phyloP scores from a whole-genome alignment of 2,888 invertebrate species.

The Cenopis cana region DNA sequence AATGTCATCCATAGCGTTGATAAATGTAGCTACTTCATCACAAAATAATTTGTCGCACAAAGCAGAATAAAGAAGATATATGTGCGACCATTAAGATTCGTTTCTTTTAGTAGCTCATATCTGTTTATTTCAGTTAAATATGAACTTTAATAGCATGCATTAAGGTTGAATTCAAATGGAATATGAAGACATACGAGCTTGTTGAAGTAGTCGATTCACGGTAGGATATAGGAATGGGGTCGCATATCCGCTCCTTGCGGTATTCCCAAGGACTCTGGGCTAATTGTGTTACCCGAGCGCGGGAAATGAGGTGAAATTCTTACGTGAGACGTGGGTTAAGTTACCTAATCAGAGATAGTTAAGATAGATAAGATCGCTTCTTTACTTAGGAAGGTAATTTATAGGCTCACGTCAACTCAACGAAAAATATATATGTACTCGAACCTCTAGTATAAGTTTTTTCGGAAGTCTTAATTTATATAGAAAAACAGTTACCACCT shows the following conservation, averaged over 20 bases:
- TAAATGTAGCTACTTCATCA: conserved; percentile 17
- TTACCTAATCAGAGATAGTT: neutral
- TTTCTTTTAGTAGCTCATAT: neutral
- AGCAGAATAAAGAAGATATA: conserved; percentile 22
- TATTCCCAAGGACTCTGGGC: conserved; percentile 10
- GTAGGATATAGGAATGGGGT: conserved; percentile 18
- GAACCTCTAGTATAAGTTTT: no score
- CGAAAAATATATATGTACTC: no score
- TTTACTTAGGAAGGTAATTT: no score
- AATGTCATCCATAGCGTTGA: neutral
- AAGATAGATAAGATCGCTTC: no score
- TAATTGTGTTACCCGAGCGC: conserved; percentile 16
- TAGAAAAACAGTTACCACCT: no score
- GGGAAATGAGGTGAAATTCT: neutral
- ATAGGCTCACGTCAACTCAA: no score
- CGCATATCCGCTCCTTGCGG: conserved; percentile 16
- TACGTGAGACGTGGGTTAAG: neutral
- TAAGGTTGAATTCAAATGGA: no score
- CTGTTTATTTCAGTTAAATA: neutral
- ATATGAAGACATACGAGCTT: neutral
- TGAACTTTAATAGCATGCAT: neutral
- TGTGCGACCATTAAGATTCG: conserved; percentile 2
- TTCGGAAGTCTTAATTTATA: no score
- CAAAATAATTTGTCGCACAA: conserved; percentile 16
- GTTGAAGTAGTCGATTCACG: conserved; percentile 3